phyloP scores from a whole-genome alignment of 2,888 invertebrate species.

The Drosophila affinis region DNA sequence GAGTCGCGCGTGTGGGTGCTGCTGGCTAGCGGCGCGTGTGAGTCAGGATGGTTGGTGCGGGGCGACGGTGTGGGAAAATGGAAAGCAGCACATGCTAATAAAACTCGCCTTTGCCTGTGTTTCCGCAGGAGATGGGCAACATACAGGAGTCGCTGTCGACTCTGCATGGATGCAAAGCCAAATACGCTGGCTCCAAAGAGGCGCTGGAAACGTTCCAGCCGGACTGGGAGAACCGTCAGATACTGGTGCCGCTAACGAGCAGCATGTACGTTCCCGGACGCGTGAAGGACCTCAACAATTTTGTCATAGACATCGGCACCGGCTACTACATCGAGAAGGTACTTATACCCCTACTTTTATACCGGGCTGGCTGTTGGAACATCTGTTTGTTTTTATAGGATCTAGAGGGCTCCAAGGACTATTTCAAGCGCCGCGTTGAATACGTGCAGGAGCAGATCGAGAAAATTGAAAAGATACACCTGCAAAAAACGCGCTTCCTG shows the following conservation, averaged over 20 bases:
- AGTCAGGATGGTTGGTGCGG: constrained; percentile 22
- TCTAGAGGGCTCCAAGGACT: constrained; percentile 92
- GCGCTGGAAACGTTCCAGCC: constrained; percentile 91
- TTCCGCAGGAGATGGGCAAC: constrained; percentile 90
- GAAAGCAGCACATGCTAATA: constrained; percentile 50
- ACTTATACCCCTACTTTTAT: constrained; percentile 16
- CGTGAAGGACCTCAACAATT: constrained; percentile 92
- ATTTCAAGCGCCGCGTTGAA: constrained; percentile 95
- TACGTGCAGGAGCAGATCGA: constrained; percentile 98
- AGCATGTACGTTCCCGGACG: constrained; percentile 99
- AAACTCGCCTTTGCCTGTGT: constrained; percentile 12
- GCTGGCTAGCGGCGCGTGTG: constrained; percentile 21
- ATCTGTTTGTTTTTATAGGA: constrained; percentile 85
- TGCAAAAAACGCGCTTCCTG: constrained; percentile 91
- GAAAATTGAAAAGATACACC: constrained; percentile 89
- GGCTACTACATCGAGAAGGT: constrained; percentile 98
- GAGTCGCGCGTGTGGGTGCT: constrained; percentile 60
- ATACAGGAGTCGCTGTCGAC: constrained; percentile 96
- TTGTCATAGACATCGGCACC: constrained; percentile 97
- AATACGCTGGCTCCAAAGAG: constrained; percentile 94
- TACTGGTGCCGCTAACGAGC: constrained; percentile 96
- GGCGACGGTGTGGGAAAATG: constrained; percentile 19
- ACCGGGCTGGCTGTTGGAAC: background rate
- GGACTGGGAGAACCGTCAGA: constrained; percentile 90
- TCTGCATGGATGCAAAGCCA: constrained; percentile 94